phyloP scores from a whole-genome alignment of 2,113 vertebrate genomes.

The Sinocyclocheilus grahami region DNA sequence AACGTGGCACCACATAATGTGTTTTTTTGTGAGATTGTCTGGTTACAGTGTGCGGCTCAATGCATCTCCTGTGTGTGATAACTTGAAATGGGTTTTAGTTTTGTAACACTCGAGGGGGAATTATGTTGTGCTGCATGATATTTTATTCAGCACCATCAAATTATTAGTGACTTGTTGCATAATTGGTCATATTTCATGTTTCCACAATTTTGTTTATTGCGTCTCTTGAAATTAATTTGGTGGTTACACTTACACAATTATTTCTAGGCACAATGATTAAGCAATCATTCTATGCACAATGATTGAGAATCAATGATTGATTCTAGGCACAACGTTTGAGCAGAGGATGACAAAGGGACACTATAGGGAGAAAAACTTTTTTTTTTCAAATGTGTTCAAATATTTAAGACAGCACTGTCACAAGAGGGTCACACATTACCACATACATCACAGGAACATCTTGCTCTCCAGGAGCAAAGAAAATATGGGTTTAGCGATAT shows the following conservation, averaged over 20 bases:
- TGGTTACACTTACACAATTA: background rate
- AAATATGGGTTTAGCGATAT: background rate
- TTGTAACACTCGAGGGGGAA: background rate
- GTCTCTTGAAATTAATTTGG: background rate
- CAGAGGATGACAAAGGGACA: background rate
- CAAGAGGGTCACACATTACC: background rate
- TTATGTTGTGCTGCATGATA: background rate
- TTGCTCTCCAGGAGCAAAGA: background rate
- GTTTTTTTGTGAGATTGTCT: background rate
- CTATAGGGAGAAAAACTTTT: background rate
- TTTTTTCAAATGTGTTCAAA: background rate
- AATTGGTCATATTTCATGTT: background rate
- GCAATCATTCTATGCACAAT: too few relatives aligned
- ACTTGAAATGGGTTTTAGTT: background rate
- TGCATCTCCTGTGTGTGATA: background rate
- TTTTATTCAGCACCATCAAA: background rate
- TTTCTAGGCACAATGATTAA: background rate
- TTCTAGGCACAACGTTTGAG: background rate
- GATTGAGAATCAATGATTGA: too few relatives aligned
- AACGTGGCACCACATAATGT: background rate
- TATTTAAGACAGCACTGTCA: background rate
- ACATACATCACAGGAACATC: background rate
- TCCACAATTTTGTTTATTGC: too few relatives aligned
- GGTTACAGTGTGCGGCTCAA: background rate
- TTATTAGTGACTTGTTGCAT: background rate